Evolutionary conservation across 1,140 invertebrate species (phyloP), one percentile per base, ranked within the genome.

Genomic region (Caerostris extrusa): DNA sequence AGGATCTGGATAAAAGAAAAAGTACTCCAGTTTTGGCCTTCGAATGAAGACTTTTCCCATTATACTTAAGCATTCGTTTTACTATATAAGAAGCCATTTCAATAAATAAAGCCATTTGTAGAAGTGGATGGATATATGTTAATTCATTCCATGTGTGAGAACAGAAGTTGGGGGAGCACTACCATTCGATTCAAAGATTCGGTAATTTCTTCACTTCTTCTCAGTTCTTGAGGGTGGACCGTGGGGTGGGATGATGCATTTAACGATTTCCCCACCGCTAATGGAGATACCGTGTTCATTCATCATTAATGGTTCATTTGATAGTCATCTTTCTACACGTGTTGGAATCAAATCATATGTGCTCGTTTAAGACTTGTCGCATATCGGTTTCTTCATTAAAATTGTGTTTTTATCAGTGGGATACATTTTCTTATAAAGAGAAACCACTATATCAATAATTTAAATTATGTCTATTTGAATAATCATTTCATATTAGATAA

Each of bases 21-120:
- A 8, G 56, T 34, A 83, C n/a, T 58, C n/a, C 34, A 83, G 14
- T 56, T 83, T 83, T 58, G 55, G 19, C 82, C 57, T 56, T 19
- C 12, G 10, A 81, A 10, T 81, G 19, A 81, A 81, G 71, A 53
- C n/a, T 53, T 83, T 7, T 55, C 56, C 82, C 10, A 4, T 17
- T 64, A n/a, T 14, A 77, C 34, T 77, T 77, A n/a, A 77, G 34
- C 71, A 53, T 77, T 77, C 34, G 61, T 67, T 67, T 67, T 14
- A n/a, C 61, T 50, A 7, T n/a, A 60, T 53, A 87, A 87, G 85
- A 87, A 87, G 57, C 60, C 85, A 87, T 87, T 87, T 64, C 85
- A 87, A 87, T 87, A 87, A 87, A 87, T 87, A 57, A 87, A 87
- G 60, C 57, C 60, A 87, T 87, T 87, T 87, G 57, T 64, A 61